Percentiles rank a stretch among this genome's conserved stretches.
Evolutionary conservation across 1,140 invertebrate genomes (phyloP).

Genomic region (Drosophila guanche): DNA sequence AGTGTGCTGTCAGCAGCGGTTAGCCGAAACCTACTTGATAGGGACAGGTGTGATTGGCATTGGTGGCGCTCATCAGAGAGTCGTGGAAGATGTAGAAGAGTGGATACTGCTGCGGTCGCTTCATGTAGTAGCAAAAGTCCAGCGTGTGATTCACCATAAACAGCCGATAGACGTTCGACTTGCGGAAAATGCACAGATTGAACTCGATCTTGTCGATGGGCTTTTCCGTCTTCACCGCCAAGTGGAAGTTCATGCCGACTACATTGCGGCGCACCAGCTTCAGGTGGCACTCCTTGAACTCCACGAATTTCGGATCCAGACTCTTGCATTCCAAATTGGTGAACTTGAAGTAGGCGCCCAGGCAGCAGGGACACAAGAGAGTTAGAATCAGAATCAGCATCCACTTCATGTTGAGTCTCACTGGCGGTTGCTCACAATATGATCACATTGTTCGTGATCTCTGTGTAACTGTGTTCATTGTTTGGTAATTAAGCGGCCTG

Average conservation of each 20-base stretch:
- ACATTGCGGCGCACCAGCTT: conserved; percentile 29
- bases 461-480: conserved; percentile 7
- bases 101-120: conserved; percentile 34
- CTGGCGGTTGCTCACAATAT: conserved; percentile 9
- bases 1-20: rapidly evolving
- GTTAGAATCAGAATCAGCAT: background rate
- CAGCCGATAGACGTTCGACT: conserved; percentile 44
- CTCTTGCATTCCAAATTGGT: conserved; percentile 24
- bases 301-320: conserved; percentile 18
- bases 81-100: conserved; percentile 48
- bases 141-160: conserved; percentile 46
- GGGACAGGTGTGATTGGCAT: conserved; percentile 57
- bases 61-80: conserved; percentile 23
- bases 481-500: conserved; percentile 18
- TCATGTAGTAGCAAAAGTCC: conserved; percentile 59
- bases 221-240: conserved; percentile 3
- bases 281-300: conserved; percentile 24
- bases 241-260: conserved; percentile 13
- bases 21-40: conserved; percentile 32
- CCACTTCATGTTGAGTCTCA: conserved; percentile 17
- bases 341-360: conserved; percentile 21
- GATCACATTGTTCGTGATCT: background rate
- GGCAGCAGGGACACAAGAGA: background rate
- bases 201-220: conserved; percentile 34
- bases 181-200: conserved; percentile 30